Base-by-base conservation (phyloP, 2,888 invertebrate species). In the Palloptera scutellata region DNA sequence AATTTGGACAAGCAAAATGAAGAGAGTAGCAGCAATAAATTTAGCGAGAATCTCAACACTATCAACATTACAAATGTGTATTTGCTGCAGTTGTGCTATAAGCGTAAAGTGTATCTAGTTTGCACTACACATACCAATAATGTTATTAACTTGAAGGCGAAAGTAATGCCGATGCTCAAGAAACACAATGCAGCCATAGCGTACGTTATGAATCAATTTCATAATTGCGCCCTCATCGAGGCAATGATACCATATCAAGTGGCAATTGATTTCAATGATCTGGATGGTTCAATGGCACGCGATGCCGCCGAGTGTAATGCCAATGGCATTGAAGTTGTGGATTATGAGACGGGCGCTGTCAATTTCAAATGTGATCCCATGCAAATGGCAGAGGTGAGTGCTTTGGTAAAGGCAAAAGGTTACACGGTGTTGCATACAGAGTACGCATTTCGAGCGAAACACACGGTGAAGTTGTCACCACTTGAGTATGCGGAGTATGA, bases 301-400 rank as follows among this genome's bases (percentile, higher is more conserved):
- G 78, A 79, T 68, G 77, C 74, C 0, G 1, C 53, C 1, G 62
- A 64, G 6, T 76, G 76, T 54, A 73, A 75, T 41, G 77, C 77
- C 0, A 66, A 68, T 5, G 43, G 61, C 15, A 72, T 73, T n/a
- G 41, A 57, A 8, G 62, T 79, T n/a, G 42, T 70, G 5, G 70
- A 75, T 64, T 67, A 69, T 1, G 64, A 70, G 8, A 71, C 62
- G 1, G 75, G 78, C 12, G 59, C 68, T 1, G 69, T 80, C 3
- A 64, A 71, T 20, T 78, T 80, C 57, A 70, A 73, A 17, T 80
- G 80, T 59, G 61, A 70, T 6, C 73, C 78, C 0, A 4, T 48
- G 1, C 67, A 71, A 10, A 61, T 78, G 41, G 30, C 64, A 2
- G 72, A 72, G 3, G 72, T 76, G 4, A n/a, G 55, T 1, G 63